These are phyloP conservation scores for Drosophila punjabiensis DNA, from an alignment of 1,140 invertebrate species.

Conservation along the genomic window DNA sequence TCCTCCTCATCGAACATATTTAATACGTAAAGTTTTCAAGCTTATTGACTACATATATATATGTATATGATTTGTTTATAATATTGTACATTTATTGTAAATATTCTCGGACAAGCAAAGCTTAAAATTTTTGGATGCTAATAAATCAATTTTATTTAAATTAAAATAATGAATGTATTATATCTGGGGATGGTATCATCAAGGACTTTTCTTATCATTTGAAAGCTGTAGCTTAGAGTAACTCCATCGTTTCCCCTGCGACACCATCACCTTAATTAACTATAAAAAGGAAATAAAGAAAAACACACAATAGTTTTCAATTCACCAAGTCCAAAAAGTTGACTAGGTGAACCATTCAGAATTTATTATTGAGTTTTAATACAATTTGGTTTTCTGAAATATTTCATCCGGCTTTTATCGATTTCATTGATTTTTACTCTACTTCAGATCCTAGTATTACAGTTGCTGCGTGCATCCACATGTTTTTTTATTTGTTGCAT, in stretches of 20 bases:
- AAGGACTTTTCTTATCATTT: no score
- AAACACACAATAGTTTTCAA: conserved; percentile 5
- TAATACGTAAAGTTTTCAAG: conserved; percentile 62
- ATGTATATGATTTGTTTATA: conserved; percentile 49
- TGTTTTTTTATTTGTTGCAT: conserved; percentile 9
- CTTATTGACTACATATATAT: conserved; percentile 18
- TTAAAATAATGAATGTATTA: conserved; percentile 12
- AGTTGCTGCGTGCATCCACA: conserved; percentile 28
- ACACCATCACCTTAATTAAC: not conserved
- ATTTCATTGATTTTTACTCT: conserved; percentile 70
- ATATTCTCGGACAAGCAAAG: conserved; percentile 50
- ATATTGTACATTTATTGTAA: conserved; percentile 58
- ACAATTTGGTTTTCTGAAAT: conserved; percentile 52
- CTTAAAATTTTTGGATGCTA: conserved; percentile 47
- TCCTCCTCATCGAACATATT: conserved; percentile 80
- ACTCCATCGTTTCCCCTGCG: no score
- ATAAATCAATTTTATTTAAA: conserved; percentile 56
- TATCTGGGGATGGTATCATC: no score
- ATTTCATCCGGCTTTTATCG: conserved; percentile 70
- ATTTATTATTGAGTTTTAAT: conserved; percentile 36
- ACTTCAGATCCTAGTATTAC: conserved; percentile 63
- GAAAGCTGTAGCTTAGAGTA: no score
- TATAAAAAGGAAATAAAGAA: not conserved
- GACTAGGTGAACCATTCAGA: conserved; percentile 13
- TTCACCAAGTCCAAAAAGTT: conserved; percentile 24